Evolutionary conservation across 2,797 vertebrate species (phyloP), one percentile per base, ranked within the genome.

Genomic region (Neomorphus geoffroyi): DNA sequence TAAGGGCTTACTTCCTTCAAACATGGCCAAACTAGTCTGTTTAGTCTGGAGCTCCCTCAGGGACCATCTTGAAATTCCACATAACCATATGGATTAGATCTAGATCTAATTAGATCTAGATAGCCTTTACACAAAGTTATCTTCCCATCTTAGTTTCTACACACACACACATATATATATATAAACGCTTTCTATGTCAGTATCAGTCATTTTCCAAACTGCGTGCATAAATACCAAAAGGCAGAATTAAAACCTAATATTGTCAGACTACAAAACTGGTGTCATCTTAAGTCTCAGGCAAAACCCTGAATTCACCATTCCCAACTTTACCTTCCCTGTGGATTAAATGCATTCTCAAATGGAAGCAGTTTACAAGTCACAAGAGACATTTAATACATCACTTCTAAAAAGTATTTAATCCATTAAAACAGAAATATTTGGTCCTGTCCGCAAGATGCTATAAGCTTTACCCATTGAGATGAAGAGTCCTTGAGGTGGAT

Each of bases 291-390:
- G n/a, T 64, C 32, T 85, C 30, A 12, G 7, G 50, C 37, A 84
- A 93, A 88, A 67, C 27, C 51, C 28, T 5, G 35, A 84, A 81
- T 58, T 75, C 35, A 66, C 14, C 3, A 56, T 66, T 86, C 69
- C 62, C 58, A 90, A 79, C 62, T 86, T 88, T 79, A 75, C n/a
- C 17, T 64, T 86, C 73, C 64, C 60, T 11, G n/a, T 33, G 51
- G 80, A 94, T 90, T 90, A 94, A 96, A 82, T 6, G 41, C 46
- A 92, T 91, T 93, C 75, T 71, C 75, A 94, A 89, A 86, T 18
- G 51, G 93, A 93, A 94, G 88, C 43, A 22, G 56, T 81, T 86
- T 88, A 88, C 82, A 94, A 95, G 62, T 88, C 56, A 79, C 72
- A 88, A 80, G 51, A 94, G 54, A 86, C 28, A 43, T 48, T 90